These are phyloP conservation scores for Plebejus melissa DNA, from an alignment of 2,888 invertebrate species.

Conservation along the genomic window DNA sequence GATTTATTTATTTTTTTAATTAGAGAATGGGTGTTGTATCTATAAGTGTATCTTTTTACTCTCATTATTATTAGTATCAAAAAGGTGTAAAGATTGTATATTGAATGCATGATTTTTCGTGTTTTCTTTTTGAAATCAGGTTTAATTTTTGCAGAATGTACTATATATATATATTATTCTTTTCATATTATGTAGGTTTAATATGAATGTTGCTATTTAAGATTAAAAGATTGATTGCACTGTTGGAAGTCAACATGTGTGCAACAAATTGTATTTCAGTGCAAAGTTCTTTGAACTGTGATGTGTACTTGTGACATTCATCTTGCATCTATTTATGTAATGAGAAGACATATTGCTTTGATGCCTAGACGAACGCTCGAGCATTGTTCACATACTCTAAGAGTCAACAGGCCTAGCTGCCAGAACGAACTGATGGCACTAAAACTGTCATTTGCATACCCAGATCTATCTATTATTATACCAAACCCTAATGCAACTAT, in stretches of 20 bases:
- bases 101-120: slow-evolving; percentile 8
- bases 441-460: slow-evolving; percentile 62
- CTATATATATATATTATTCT: background rate
- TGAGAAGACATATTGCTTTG: slow-evolving; percentile 47
- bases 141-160: background rate
- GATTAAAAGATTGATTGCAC: slow-evolving; percentile 18
- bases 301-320: slow-evolving; percentile 43
- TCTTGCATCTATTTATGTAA: slow-evolving; percentile 62
- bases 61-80: background rate
- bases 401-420: slow-evolving; percentile 66
- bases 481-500: slow-evolving; percentile 66
- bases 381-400: slow-evolving; percentile 69
- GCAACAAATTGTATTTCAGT: slow-evolving; percentile 36
- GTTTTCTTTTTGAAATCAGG: background rate
- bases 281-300: slow-evolving; percentile 55
- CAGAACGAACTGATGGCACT: slow-evolving; percentile 60
- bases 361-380: slow-evolving; percentile 47
- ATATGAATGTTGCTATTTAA: background rate
- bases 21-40: slow-evolving; percentile 25
- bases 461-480: slow-evolving; percentile 56
- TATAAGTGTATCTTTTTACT: slow-evolving; percentile 28
- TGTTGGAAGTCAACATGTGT: slow-evolving; percentile 26
- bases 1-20: slow-evolving; percentile 70
- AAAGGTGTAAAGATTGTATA: background rate
- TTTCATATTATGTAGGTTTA: background rate